These are phyloP conservation scores for Erebia aethiops DNA, from an alignment of 2,888 invertebrate species.

Conservation along the genomic window DNA sequence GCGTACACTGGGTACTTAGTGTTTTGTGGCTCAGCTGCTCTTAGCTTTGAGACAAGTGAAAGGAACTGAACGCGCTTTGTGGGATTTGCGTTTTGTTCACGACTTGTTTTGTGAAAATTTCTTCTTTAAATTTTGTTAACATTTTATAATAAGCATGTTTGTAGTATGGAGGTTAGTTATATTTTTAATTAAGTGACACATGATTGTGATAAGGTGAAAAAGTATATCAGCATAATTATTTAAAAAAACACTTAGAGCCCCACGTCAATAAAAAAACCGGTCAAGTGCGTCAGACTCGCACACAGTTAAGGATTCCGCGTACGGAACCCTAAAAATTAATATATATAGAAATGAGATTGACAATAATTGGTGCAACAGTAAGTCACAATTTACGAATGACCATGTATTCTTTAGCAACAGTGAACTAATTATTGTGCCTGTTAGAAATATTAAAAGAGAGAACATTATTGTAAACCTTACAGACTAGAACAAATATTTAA, in stretches of 20 bases:
- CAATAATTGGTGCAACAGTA: neutral
- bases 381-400: neutral
- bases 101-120: slow-evolving; percentile 16
- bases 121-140: neutral
- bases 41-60: slow-evolving; percentile 42
- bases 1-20: slow-evolving; percentile 66
- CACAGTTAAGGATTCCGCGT: too few species aligned
- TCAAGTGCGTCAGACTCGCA: too few species aligned
- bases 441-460: neutral
- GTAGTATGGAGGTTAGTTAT: too few species aligned
- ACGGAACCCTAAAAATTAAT: too few species aligned
- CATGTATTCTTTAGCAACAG: neutral
- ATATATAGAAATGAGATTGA: too few species aligned
- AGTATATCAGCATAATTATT: too few species aligned
- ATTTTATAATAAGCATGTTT: neutral
- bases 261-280: too few species aligned
- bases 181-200: neutral
- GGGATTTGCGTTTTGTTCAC: slow-evolving; percentile 61
- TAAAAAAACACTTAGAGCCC: too few species aligned
- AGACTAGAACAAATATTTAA: neutral
- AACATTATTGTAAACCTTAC: neutral
- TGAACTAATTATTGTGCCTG: neutral
- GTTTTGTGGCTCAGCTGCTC: slow-evolving; percentile 58
- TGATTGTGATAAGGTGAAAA: too few species aligned
- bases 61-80: slow-evolving; percentile 63